Evolutionary conservation across 2,888 invertebrate genomes (phyloP).

Genomic region (Arrhopalites spinosus): DNA sequence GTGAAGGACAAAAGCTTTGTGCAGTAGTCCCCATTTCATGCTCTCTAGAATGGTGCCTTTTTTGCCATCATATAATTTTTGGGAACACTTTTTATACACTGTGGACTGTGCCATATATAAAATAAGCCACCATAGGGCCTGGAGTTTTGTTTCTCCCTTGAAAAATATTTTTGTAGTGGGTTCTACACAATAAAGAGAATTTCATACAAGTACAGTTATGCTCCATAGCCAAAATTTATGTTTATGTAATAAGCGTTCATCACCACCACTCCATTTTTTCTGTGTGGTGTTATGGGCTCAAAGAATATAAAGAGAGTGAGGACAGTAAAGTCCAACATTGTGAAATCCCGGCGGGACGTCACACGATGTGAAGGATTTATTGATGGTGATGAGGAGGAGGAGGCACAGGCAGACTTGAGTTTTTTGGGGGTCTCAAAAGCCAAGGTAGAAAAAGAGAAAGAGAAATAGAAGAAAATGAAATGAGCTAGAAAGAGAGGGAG

Average conservation of each 20-base stretch:
- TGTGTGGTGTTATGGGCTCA: background rate
- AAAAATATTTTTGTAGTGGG: too few relatives aligned
- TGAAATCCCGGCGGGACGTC: constrained; percentile 6
- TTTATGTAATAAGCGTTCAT: too few relatives aligned
- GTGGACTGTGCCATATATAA: too few relatives aligned
- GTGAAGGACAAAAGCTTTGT: too few relatives aligned
- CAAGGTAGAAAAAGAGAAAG: background rate
- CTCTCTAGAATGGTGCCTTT: background rate
- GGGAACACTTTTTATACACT: too few relatives aligned
- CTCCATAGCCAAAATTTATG: too few relatives aligned
- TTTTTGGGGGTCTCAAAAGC: background rate
- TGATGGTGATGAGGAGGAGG: constrained; percentile 11
- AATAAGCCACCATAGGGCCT: too few relatives aligned
- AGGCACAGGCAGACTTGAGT: too few relatives aligned
- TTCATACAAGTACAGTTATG: background rate
- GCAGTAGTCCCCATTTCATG: too few relatives aligned
- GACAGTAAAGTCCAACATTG: background rate
- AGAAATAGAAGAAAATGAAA: background rate
- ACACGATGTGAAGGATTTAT: background rate
- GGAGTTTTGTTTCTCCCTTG: too few relatives aligned
- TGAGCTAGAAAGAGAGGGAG: background rate
- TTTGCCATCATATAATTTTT: background rate
- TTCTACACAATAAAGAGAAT: too few relatives aligned
- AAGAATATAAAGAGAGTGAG: background rate
- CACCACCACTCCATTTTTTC: too few relatives aligned